Percentiles rank a stretch among this genome's conserved stretches.
phyloP scores from a whole-genome alignment of 92 coral and sea anemone species.

The Pocillopora grandis region DNA sequence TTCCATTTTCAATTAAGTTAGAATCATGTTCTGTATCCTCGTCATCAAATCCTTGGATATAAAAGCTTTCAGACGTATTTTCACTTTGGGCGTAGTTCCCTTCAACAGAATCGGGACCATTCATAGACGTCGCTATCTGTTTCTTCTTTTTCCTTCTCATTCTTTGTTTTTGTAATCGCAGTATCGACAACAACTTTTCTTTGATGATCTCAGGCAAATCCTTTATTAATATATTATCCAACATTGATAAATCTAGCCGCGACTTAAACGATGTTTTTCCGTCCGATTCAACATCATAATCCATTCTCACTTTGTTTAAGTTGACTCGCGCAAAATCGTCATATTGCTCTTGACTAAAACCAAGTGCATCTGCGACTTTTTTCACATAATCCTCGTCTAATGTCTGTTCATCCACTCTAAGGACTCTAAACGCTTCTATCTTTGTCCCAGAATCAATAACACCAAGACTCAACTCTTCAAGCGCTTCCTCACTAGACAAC shows the following conservation, averaged over 20 bases:
- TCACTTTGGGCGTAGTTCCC: background rate
- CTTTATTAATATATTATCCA: constrained; percentile 6
- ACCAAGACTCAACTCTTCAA: constrained; percentile 31
- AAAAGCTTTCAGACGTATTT: background rate
- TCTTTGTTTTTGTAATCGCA: constrained; percentile 26
- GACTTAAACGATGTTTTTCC: constrained; percentile 1
- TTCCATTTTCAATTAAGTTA: background rate
- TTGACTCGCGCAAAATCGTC: constrained; percentile 60
- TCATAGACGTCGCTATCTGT: background rate
- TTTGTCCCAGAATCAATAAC: constrained; percentile 18
- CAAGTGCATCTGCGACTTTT: constrained; percentile 45
- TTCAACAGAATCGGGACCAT: background rate
- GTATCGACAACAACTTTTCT: constrained; percentile 22
- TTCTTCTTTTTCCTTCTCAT: constrained; percentile 5
- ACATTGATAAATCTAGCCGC: constrained; percentile 1
- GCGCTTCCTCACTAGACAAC: constrained; percentile 11
- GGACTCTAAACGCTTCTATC: constrained; percentile 20
- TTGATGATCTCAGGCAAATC: constrained; percentile 40
- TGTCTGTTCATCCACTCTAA: constrained; percentile 2
- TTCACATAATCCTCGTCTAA: constrained; percentile 28
- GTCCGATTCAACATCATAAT: background rate
- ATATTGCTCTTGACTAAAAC: constrained; percentile 55
- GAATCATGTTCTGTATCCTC: background rate
- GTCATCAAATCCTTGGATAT: background rate
- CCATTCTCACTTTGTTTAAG: background rate